Evolutionary conservation across 92 coral and sea anemone species (phyloP).

Genomic region (Pocillopora meandrina): DNA sequence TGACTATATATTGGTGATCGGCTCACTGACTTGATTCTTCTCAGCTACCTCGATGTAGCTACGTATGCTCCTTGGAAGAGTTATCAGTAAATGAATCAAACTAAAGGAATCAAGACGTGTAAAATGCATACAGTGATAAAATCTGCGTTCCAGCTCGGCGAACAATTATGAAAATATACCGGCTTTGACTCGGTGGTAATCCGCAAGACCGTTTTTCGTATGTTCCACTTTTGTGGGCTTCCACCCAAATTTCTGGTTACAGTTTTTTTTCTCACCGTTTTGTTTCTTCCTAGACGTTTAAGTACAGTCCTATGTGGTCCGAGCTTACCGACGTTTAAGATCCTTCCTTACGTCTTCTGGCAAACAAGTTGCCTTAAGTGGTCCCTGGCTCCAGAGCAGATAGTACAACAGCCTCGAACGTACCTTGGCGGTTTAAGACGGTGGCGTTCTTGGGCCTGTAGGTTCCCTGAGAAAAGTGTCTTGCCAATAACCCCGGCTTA

Average conservation of each 20-base stretch:
- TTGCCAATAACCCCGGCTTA: too few relatives aligned
- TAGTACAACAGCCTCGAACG: background rate
- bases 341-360: slow-evolving; percentile 15
- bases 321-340: background rate
- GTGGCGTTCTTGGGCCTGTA: slow-evolving; percentile 8
- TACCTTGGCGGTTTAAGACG: background rate
- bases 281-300: background rate
- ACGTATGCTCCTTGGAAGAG: slow-evolving; percentile 74
- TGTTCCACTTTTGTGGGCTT: too few relatives aligned
- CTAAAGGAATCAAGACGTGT: background rate
- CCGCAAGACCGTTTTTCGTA: too few relatives aligned
- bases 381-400: slow-evolving; percentile 18
- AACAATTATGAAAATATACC: too few relatives aligned
- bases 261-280: background rate
- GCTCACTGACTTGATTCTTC: slow-evolving; percentile 86
- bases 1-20: slow-evolving; percentile 93
- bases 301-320: slow-evolving; percentile 15
- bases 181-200: too few relatives aligned
- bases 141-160: too few relatives aligned
- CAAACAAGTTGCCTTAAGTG: background rate
- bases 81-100: background rate
- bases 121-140: too few relatives aligned
- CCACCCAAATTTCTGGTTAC: too few relatives aligned
- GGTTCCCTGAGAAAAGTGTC: background rate
- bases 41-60: slow-evolving; percentile 83